Evolutionary conservation across 2,797 vertebrate species (phyloP), one percentile per base, ranked within the genome.

Genomic region (Vireo griseus): DNA sequence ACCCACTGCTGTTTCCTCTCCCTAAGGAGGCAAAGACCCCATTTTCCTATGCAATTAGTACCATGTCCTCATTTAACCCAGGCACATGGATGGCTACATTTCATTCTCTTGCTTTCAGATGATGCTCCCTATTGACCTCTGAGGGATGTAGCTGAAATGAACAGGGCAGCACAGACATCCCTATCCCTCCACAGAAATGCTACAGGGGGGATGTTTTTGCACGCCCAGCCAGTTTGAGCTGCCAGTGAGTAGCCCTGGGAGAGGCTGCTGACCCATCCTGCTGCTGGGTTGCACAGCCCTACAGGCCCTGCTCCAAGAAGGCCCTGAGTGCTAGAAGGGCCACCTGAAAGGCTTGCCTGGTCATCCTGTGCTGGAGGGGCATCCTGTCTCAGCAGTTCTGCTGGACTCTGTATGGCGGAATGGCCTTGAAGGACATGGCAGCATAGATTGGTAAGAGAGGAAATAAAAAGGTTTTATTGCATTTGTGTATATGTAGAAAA

Each of bases 31-130:
- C 6, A 9, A 65, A 80, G 13, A 59, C 5, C 17, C 31, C 18
- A 6, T 45, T 63, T 80, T 65, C 66, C 77, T 61, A 31, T 18
- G 35, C 48, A 55, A 67, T 51, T 39, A 71, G 54, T 10, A 13
- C 17, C 39, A 76, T 25, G 24, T 18, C 45, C 62, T 85, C 45
- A 17, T 63, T 90, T 85, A 72, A 79, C 16, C 5, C 37, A 55
- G 21, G 25, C 37, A 63, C 10, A 0, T 11, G 33, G 11, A 48
- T 44, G 18, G 16, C 21, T 54, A 54, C 1, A 0, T 40, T 77
- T 37, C n/a, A 73, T 6, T 3, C 25, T 51, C 25, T 58, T 2
- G 1, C 44, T 66, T 75, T 75, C 80, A 47, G 26, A 33, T 51
- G 16, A 58, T 55, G 71, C 18, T 86, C 35, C 39, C 58, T 45